Conservation (phyloP, 1,140 invertebrate species). For the Drosophila tropicalis region DNA sequence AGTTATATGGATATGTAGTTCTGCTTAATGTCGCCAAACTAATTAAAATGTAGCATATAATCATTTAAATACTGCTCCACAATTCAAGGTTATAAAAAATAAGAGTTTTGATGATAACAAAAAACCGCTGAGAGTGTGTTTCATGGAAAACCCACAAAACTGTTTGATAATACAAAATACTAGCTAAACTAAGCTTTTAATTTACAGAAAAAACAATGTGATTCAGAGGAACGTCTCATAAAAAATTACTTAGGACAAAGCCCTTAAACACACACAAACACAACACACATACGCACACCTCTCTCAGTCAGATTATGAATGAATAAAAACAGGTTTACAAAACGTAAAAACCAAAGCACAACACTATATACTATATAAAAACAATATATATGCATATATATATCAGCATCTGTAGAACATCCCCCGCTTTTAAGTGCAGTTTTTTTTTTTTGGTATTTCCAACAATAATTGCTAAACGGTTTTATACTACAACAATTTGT, state of each 20-base stretch:
- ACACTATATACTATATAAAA: neutral
- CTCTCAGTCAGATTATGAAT: neutral
- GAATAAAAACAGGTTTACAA: neutral
- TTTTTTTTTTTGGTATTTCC: neutral
- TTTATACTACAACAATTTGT: no score
- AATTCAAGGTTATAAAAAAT: neutral
- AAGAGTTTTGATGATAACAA: neutral
- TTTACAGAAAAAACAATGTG: neutral
- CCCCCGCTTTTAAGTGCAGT: neutral
- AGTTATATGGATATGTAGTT: no score
- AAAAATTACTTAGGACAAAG: neutral
- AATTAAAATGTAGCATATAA: neutral
- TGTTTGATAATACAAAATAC: neutral
- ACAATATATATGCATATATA: neutral
- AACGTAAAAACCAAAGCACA: conserved; percentile 11
- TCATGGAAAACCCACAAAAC: conserved; percentile 1
- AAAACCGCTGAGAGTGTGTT: neutral
- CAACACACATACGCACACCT: neutral
- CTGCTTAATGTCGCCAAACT: neutral
- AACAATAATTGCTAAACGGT: neutral
- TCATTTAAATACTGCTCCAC: neutral
- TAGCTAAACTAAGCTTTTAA: neutral
- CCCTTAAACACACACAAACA: no score
- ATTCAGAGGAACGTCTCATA: neutral
- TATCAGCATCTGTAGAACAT: neutral